Percentiles rank a stretch among this genome's conserved stretches.
These are phyloP conservation scores for Triplophysa tibetana DNA, from an alignment of 2,113 vertebrate species.

Conservation along the genomic window DNA sequence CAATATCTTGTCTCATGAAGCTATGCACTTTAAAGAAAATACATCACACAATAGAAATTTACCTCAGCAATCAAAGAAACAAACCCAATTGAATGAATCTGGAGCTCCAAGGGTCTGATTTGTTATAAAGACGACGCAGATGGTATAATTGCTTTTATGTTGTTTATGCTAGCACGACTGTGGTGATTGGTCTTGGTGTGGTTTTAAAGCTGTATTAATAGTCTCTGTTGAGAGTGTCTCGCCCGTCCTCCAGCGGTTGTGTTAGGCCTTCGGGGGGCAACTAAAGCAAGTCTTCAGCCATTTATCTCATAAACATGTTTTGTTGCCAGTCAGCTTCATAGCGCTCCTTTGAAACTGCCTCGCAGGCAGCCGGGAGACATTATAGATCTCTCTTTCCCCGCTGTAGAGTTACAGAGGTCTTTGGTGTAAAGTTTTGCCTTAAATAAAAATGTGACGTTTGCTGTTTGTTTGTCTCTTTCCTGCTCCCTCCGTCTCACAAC, in stretches of 20 bases:
- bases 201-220: slow-evolving; percentile 39
- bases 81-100: slow-evolving; percentile 7
- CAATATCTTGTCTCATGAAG: slow-evolving; percentile 7
- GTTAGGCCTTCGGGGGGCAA: slow-evolving; percentile 43
- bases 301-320: slow-evolving; percentile 48
- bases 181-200: slow-evolving; percentile 22
- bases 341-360: slow-evolving; percentile 41
- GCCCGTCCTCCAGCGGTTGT: slow-evolving; percentile 4
- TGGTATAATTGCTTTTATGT: slow-evolving; percentile 34
- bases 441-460: slow-evolving; percentile 36
- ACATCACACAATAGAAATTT: slow-evolving; percentile 24
- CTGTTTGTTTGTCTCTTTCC: slow-evolving; percentile 63
- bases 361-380: slow-evolving; percentile 40
- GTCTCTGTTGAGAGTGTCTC: slow-evolving; percentile 26
- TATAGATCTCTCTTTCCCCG: slow-evolving; percentile 33
- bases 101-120: slow-evolving; percentile 27
- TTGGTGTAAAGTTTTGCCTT: slow-evolving; percentile 38
- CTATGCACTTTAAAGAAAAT: neutral
- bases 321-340: slow-evolving; percentile 35
- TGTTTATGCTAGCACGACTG: slow-evolving; percentile 30
- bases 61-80: slow-evolving; percentile 11
- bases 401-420: slow-evolving; percentile 35
- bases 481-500: slow-evolving; percentile 60
- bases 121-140: slow-evolving; percentile 35
- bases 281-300: slow-evolving; percentile 42